Base-by-base conservation (phyloP, 1,140 invertebrate genomes). In the Drosophila athabasca region DNA sequence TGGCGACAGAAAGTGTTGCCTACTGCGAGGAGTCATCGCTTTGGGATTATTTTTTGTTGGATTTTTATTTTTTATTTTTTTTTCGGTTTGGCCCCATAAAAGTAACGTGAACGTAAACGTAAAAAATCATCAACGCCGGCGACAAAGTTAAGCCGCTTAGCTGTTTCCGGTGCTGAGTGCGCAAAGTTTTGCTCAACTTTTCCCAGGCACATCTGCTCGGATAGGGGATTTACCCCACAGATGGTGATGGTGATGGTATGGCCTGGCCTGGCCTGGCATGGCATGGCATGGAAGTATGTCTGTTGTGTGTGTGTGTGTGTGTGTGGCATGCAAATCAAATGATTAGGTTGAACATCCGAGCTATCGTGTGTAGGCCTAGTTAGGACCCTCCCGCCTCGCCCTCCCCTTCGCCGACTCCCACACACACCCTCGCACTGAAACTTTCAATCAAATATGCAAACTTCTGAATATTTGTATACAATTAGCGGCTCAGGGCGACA, bases 61-160 rank as follows among this genome's bases (percentile, higher is more conserved):
- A 3, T 3, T 24, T 24, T 24, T 24, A 3, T 24, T 3, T 24
- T 24, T 3, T 24, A 24, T 24, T 24, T 31, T 39, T 35, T 35
- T 11, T 35, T 31, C 7, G 6, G 6, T 6, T 7, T 0, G 2
- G 35, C 35, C 31, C 53, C 45, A 78, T 72, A 72, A 77, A 72
- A 79, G 65, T 71, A 72, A 72, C 17, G 17, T 19, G 17, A 19
- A 19, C 78, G 65, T 71, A 72, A 84, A 76, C 79, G 71, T 84
- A 72, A 84, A 85, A 79, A 85, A 67, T 64, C 55, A 49, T 64
- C 59, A 74, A 66, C 50, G 76, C 65, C 57, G 72, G 67, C 76
- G 59, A 81, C 81, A 76, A 82, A 85, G 69, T 85, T 85, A 87
- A 87, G 82, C 82, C 62, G 82, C 82, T 87, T 87, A 88, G 75